phyloP scores from a whole-genome alignment of 1,140 invertebrate genomes.

The Pogonomyrmex barbatus region DNA sequence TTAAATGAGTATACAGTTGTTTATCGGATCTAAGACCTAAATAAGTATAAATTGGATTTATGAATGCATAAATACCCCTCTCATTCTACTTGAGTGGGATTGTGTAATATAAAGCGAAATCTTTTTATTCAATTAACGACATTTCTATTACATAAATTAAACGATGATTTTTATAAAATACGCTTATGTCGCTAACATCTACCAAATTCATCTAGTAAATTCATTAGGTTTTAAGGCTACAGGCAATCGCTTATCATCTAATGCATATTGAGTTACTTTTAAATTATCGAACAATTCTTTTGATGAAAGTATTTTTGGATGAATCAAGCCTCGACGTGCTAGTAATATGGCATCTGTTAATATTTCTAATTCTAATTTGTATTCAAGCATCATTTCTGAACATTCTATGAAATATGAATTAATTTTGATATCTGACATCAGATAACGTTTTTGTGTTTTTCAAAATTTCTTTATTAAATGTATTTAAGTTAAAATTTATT shows the following conservation, averaged over 20 bases:
- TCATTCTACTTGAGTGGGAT: neutral
- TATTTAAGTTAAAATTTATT: neutral
- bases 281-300: conserved; percentile 19
- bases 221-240: neutral
- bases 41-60: neutral
- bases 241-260: neutral
- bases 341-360: neutral
- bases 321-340: neutral
- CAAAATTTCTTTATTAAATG: neutral
- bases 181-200: neutral
- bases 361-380: neutral
- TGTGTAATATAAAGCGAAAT: neutral
- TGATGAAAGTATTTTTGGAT: neutral
- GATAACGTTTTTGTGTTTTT: neutral
- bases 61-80: neutral
- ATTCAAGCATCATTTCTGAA: neutral
- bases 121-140: neutral
- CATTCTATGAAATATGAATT: too few species aligned
- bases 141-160: neutral
- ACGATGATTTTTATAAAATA: conserved; percentile 13
- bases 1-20: neutral
- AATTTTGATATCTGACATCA: neutral
- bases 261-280: neutral
- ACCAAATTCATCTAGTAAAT: neutral
- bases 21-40: neutral